Base-by-base conservation (phyloP, 2,113 vertebrate species). In the Platysteira castanea region DNA sequence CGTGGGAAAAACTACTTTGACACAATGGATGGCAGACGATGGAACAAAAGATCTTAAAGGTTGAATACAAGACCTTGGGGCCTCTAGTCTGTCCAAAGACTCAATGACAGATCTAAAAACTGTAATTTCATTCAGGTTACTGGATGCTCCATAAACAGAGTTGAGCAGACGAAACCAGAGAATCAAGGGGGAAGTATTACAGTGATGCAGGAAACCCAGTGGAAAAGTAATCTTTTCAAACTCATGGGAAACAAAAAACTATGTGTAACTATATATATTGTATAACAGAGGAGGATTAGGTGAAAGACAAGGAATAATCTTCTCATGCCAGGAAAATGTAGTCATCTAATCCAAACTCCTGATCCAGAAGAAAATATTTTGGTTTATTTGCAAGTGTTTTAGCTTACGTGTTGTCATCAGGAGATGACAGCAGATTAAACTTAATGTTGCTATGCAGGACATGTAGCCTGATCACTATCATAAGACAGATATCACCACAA, bases 291-390 rank as follows among this genome's bases (percentile, higher is more conserved):
- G 33, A 95, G 88, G 88, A 96, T 96, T 97, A 97, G 90, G 76
- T 86, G 85, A 95, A 95, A 91, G 90, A 96, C 93, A 96, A 94
- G 92, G 90, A 97, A 92, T 84, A 96, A 93, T 94, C 53, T 41
- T 92, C 65, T 84, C 83, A 71, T 95, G 96, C 96, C 96, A 97
- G 96, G 96, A 97, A 97, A 97, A 96, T 96, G 94, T 76, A 96
- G 96, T 96, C 95, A 96, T 94, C 90, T 94, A 95, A 97, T 96
- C 96, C 83, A 92, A 96, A 94, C 83, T 94, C 96, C 96, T 90
- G 92, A 90, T 93, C 80, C 83, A 90, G 80, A 95, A 95, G 80
- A 96, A 94, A 94, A 87, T 90, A 86, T 94, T 96, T 96, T 90
- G 80, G 61, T 96, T 96, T 97, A 79, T 94, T 96, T 95, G 76